A percentile compares a stretch with the other conserved stretches of the same genome.
phyloP scores from a whole-genome alignment of 92 coral and sea anemone genomes.

The Epizoanthus illoricatus region DNA sequence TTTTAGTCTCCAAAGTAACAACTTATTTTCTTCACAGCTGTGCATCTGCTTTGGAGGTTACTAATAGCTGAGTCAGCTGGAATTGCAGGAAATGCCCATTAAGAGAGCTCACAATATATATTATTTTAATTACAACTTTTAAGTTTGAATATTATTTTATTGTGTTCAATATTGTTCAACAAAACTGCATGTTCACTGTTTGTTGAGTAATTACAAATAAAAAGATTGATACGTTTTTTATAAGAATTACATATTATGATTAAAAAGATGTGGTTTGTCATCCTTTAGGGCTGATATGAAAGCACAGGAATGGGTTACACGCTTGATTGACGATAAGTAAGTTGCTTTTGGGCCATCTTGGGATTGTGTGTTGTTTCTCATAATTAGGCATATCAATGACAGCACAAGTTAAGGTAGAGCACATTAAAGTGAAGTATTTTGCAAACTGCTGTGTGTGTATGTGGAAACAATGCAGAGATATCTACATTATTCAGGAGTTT shows the following conservation, averaged over 20 bases:
- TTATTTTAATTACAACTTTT: too few species aligned
- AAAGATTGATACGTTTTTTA: neutral
- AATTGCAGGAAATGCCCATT: too few species aligned
- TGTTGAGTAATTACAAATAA: neutral
- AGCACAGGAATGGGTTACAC: constrained; percentile 93
- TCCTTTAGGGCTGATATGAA: constrained; percentile 83
- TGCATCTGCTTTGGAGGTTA: too few species aligned
- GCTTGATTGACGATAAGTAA: constrained; percentile 96
- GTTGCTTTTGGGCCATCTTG: constrained; percentile 16
- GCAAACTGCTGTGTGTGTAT: neutral
- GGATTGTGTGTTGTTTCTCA: neutral
- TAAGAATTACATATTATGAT: neutral
- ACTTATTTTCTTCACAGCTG: too few species aligned
- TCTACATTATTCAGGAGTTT: too few species aligned
- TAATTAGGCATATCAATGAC: neutral
- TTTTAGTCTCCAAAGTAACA: too few species aligned
- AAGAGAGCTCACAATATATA: too few species aligned
- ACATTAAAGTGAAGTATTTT: neutral
- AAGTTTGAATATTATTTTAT: neutral
- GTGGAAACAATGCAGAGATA: neutral
- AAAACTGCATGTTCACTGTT: too few species aligned
- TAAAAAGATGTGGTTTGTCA: neutral
- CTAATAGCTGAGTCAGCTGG: too few species aligned
- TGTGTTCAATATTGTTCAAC: too few species aligned
- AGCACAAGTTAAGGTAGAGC: neutral